Conservation (phyloP, 2,888 invertebrate species). For the Ypsolopha sequella region DNA sequence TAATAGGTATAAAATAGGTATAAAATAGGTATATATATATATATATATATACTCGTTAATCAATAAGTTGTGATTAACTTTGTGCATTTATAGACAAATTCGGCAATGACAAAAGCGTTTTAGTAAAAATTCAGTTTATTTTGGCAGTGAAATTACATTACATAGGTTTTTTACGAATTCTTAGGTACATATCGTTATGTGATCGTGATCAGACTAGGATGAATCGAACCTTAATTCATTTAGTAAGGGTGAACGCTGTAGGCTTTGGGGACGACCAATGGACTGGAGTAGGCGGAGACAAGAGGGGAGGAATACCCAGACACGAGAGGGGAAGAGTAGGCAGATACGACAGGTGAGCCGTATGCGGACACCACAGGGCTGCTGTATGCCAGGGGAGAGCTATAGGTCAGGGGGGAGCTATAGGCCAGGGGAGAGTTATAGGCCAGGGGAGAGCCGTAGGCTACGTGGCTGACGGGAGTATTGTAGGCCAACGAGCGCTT, state of each 20-base stretch:
- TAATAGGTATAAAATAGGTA: too few relatives aligned
- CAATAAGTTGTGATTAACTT: too few relatives aligned
- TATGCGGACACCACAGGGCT: slow-evolving; percentile 17
- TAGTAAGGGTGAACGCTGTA: slow-evolving; percentile 47
- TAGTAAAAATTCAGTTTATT: slow-evolving; percentile 17
- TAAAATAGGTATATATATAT: too few relatives aligned
- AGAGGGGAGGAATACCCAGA: slow-evolving; percentile 24
- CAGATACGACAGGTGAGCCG: slow-evolving; percentile 18
- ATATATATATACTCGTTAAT: too few relatives aligned
- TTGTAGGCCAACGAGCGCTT: slow-evolving; percentile 29
- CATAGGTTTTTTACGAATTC: slow-evolving; percentile 7
- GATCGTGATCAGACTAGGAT: slow-evolving; percentile 12
- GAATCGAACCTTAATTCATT: slow-evolving; percentile 10
- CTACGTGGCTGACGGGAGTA: slow-evolving; percentile 26
- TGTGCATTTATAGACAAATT: too few relatives aligned
- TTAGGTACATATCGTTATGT: slow-evolving; percentile 4
- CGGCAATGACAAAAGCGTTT: too few relatives aligned
- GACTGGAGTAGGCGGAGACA: slow-evolving; percentile 24
- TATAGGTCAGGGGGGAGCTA: slow-evolving; percentile 9
- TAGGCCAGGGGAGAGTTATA: slow-evolving; percentile 37
- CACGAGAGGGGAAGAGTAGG: slow-evolving; percentile 18
- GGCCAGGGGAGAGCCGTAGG: slow-evolving; percentile 26
- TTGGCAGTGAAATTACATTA: slow-evolving; percentile 23
- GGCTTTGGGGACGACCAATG: slow-evolving; percentile 31
- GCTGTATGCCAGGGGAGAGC: slow-evolving; percentile 18